Evolutionary conservation across 2,888 invertebrate genomes (phyloP).

Genomic region (Agelastica alni): DNA sequence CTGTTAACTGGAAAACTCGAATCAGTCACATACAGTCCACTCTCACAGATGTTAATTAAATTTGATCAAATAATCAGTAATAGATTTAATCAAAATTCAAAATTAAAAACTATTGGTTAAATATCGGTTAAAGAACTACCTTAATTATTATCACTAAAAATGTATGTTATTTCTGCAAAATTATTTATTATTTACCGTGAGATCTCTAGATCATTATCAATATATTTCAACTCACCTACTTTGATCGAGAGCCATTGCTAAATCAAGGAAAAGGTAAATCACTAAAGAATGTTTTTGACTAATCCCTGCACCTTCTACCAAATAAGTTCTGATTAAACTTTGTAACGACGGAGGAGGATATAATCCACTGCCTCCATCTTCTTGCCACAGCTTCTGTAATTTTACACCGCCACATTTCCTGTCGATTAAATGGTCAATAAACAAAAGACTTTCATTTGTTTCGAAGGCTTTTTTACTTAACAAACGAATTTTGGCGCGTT

Average conservation of each 20-base stretch:
- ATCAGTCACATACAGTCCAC: too few species aligned
- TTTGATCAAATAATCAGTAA: too few species aligned
- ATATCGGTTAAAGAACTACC: too few species aligned
- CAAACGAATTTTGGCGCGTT: conserved; percentile 56
- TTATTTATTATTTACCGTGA: too few species aligned
- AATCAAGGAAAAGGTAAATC: conserved; percentile 80
- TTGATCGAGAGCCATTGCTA: conserved; percentile 72
- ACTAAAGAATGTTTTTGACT: conserved; percentile 78
- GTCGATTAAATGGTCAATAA: conserved; percentile 71
- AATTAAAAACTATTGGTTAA: too few species aligned
- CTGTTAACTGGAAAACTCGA: too few species aligned
- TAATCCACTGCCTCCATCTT: conserved; percentile 66
- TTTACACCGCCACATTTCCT: conserved; percentile 64
- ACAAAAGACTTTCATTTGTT: conserved; percentile 59
- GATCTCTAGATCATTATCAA: too few species aligned
- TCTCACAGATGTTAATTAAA: too few species aligned
- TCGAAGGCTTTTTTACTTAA: conserved; percentile 38
- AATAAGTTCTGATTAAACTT: conserved; percentile 74
- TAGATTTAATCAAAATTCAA: too few species aligned
- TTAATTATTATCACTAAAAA: too few species aligned
- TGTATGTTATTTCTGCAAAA: too few species aligned
- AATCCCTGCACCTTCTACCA: conserved; percentile 68
- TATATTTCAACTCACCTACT: conserved; percentile 40
- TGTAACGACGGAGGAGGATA: conserved; percentile 88
- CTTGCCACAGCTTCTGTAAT: conserved; percentile 68